These are phyloP conservation scores for Neoarius graeffei DNA, from an alignment of 2,113 vertebrate species.

Conservation along the genomic window DNA sequence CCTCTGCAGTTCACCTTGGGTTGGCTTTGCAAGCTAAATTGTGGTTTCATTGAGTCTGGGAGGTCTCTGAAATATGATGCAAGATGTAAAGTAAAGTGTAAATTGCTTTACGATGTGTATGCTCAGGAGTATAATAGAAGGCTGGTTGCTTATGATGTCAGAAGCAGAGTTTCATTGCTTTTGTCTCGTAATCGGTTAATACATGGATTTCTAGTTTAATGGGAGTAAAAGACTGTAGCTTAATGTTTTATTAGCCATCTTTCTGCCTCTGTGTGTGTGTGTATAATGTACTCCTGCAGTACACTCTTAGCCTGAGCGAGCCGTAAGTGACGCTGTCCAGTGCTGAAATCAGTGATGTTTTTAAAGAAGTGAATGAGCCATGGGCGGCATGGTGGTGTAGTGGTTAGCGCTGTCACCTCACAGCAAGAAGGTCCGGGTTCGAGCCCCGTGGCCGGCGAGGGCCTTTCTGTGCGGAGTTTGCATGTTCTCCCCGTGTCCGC, in stretches of 20 bases:
- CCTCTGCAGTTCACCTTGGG: conserved; percentile 20
- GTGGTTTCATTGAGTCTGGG: background rate
- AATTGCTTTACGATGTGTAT: background rate
- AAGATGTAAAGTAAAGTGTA: background rate
- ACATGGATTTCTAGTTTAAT: conserved; percentile 7
- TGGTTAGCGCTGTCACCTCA: too few species aligned
- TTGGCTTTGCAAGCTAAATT: background rate
- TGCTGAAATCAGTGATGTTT: conserved; percentile 28
- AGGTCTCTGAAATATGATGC: background rate
- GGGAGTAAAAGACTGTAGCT: background rate
- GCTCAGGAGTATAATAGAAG: background rate
- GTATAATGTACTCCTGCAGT: background rate
- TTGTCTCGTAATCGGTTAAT: background rate
- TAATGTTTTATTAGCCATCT: background rate
- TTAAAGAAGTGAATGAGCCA: background rate
- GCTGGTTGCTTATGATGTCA: background rate
- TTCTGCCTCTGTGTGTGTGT: background rate
- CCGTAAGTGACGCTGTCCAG: conserved; percentile 34
- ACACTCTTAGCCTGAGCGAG: background rate
- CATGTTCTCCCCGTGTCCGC: too few species aligned
- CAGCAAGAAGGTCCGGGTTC: too few species aligned
- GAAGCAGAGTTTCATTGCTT: background rate
- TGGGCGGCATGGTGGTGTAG: too few species aligned
- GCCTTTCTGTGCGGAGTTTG: too few species aligned
- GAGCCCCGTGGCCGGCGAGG: too few species aligned